Percentiles rank a stretch among this genome's conserved stretches.
These are phyloP conservation scores for Ornithorhynchus anatinus DNA, from an alignment of 2,113 vertebrate species.

Conservation along the genomic window DNA sequence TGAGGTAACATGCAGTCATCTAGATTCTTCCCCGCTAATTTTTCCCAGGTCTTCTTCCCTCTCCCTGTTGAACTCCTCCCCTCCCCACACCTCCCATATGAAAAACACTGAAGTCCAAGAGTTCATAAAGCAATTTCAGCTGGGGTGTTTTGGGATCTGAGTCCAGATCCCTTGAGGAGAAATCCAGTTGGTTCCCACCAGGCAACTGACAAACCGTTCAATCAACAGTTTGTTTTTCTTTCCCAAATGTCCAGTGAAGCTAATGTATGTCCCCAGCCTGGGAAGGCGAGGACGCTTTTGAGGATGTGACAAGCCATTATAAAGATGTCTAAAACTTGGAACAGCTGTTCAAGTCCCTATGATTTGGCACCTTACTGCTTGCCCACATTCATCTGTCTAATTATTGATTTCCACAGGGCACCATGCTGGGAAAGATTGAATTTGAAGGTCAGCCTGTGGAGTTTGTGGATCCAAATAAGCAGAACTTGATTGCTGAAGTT, in stretches of 20 bases:
- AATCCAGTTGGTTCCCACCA: background rate
- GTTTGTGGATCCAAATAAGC: constrained; percentile 85
- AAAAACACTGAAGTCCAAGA: background rate
- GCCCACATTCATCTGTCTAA: constrained; percentile 18
- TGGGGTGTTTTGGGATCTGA: background rate
- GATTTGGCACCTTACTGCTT: constrained; percentile 34
- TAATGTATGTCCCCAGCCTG: background rate
- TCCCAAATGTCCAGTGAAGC: background rate
- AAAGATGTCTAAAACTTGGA: constrained; percentile 8
- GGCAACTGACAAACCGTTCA: background rate
- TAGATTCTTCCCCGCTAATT: background rate
- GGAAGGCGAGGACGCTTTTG: constrained; percentile 7
- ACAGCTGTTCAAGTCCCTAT: constrained; percentile 35
- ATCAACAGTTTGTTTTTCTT: constrained; percentile 9
- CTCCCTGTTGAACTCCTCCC: too few relatives aligned
- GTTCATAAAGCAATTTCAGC: background rate
- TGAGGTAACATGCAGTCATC: too few relatives aligned
- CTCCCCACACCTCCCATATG: too few relatives aligned
- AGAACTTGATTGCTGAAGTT: constrained; percentile 89
- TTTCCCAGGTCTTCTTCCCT: background rate
- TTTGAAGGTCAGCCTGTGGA: constrained; percentile 90
- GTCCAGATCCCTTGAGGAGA: constrained; percentile 5
- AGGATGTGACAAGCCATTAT: constrained; percentile 16
- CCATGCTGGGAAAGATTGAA: constrained; percentile 92
- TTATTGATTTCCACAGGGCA: constrained; percentile 77